These are phyloP conservation scores for Tethea ocularis DNA, from an alignment of 2,888 invertebrate genomes.

Conservation along the genomic window DNA sequence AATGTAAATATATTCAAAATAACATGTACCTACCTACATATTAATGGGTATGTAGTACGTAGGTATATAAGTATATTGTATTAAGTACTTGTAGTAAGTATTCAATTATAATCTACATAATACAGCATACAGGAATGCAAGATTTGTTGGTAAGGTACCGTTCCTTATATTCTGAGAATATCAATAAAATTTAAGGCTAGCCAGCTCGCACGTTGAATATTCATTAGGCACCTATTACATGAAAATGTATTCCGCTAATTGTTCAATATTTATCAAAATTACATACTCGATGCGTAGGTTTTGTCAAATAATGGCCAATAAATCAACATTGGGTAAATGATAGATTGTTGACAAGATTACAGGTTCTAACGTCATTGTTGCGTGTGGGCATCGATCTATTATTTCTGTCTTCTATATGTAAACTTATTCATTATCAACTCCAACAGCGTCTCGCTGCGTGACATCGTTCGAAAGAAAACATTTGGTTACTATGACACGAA, in stretches of 20 bases:
- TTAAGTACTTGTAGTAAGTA: no score
- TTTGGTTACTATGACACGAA: conserved; percentile 26
- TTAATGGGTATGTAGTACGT: no score
- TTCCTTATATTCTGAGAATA: no score
- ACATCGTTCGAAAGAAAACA: conserved; percentile 26
- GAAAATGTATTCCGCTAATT: neutral
- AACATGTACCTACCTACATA: no score
- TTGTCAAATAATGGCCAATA: neutral
- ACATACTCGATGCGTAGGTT: neutral
- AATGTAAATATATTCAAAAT: no score
- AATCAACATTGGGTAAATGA: conserved; percentile 17
- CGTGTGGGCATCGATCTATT: conserved; percentile 11
- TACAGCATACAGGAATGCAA: no score
- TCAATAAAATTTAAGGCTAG: no score
- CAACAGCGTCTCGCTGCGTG: conserved; percentile 30
- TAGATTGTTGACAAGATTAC: conserved; percentile 29
- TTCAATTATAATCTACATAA: no score
- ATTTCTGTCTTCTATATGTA: conserved; percentile 17
- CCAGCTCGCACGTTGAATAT: no score
- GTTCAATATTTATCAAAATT: neutral
- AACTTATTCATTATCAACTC: conserved; percentile 27
- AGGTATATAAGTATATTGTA: no score
- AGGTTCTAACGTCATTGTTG: conserved; percentile 24
- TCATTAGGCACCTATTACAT: no score
- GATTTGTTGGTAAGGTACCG: no score